These are phyloP conservation scores for Pangasius macronema DNA, from an alignment of 2,797 vertebrate species.

Conservation along the genomic window DNA sequence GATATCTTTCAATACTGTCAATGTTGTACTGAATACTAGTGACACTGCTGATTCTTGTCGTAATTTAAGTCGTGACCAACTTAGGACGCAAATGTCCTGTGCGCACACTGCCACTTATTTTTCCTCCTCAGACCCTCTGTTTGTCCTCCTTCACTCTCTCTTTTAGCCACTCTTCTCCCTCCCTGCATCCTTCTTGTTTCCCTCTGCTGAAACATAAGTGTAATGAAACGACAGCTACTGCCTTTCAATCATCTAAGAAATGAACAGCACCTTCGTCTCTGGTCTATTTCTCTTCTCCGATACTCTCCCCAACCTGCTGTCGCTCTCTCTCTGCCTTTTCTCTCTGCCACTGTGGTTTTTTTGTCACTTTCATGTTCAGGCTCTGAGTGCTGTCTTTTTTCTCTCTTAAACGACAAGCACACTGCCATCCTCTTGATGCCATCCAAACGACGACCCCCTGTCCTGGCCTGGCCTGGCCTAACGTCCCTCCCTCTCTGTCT, in stretches of 20 bases:
- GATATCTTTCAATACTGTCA: constrained; percentile 58
- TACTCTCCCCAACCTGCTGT: no score
- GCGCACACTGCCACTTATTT: constrained; percentile 48
- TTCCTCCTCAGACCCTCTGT: not conserved
- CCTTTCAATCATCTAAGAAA: not conserved
- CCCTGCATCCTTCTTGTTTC: not conserved
- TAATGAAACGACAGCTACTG: not conserved
- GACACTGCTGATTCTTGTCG: constrained; percentile 25
- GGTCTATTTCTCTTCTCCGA: not conserved
- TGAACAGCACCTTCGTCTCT: not conserved
- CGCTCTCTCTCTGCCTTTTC: not conserved
- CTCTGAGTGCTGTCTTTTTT: constrained; percentile 10
- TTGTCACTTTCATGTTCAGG: not conserved
- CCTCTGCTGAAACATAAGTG: not conserved
- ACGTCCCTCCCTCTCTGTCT: not conserved
- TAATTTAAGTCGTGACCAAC: constrained; percentile 10
- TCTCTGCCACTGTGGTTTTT: not conserved
- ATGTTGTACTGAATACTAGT: constrained; percentile 48
- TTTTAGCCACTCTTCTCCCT: not conserved
- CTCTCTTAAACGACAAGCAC: constrained; percentile 41
- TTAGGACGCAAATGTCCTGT: constrained; percentile 8
- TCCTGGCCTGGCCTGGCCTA: constrained; percentile 2
- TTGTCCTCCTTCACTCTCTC: not conserved
- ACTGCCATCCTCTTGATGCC: constrained; percentile 27
- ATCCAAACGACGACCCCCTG: not conserved